A percentile compares a stretch with the other conserved stretches of the same genome.
Evolutionary conservation across 92 coral and sea anemone species (phyloP).

Genomic region (Palythoa caribaeorum): DNA sequence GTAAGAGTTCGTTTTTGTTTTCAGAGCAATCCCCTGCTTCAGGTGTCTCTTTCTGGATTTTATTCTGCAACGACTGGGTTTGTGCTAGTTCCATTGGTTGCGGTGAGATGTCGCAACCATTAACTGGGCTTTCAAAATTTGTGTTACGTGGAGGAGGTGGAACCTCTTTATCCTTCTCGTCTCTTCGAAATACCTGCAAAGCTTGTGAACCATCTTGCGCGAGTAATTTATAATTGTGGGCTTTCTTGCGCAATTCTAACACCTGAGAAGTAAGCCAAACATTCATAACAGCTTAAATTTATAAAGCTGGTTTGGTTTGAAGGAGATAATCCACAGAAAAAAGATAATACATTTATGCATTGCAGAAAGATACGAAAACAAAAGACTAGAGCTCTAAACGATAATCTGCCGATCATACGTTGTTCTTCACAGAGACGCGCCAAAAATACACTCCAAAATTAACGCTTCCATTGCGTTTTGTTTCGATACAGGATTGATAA

Average conservation of each 20-base stretch:
- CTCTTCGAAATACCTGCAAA: conserved; percentile 18
- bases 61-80: neutral
- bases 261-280: conserved; percentile 38
- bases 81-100: neutral
- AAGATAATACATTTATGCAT: neutral
- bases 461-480: neutral
- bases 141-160: neutral
- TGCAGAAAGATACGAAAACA: neutral
- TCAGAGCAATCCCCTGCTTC: neutral
- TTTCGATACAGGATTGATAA: too few species aligned
- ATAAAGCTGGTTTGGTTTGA: too few species aligned
- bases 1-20: neutral
- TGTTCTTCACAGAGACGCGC: neutral
- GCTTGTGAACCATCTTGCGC: conserved; percentile 69
- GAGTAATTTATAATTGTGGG: conserved; percentile 52
- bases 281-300: neutral
- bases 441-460: too few species aligned
- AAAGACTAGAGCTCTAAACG: too few species aligned
- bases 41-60: neutral
- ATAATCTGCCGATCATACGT: neutral
- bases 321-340: neutral
- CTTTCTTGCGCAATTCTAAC: conserved; percentile 68
- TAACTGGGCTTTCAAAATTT: neutral
- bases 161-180: neutral
- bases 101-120: neutral